These are phyloP conservation scores for Lagopus leucura DNA, from an alignment of 2,113 vertebrate species.

Conservation along the genomic window DNA sequence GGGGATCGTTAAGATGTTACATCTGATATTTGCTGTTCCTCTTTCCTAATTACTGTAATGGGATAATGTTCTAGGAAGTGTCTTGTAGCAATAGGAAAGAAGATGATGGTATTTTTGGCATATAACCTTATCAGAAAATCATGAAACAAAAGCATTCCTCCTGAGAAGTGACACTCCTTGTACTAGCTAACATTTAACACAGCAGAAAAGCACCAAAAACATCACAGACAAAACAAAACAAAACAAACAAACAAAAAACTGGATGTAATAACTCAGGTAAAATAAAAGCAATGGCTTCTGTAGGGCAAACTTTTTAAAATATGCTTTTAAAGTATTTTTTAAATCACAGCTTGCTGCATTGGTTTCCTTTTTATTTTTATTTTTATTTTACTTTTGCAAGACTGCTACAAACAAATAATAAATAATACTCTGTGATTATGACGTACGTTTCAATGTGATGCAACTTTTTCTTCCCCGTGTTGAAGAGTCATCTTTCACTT, in stretches of 20 bases:
- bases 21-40: background rate
- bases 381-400: background rate
- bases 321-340: background rate
- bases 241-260: background rate
- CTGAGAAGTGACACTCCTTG: background rate
- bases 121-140: background rate
- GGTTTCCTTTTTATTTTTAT: background rate
- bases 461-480: background rate
- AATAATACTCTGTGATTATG: accelerated
- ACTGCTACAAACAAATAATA: background rate
- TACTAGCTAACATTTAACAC: background rate
- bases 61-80: background rate
- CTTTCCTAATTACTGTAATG: background rate
- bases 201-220: background rate
- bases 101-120: background rate
- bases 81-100: background rate
- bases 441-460: background rate
- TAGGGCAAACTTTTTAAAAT: background rate
- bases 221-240: background rate
- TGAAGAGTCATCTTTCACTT: constrained; percentile 9
- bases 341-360: background rate
- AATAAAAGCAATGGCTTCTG: background rate
- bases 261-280: background rate
- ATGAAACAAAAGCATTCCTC: background rate
- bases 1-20: background rate